Base-by-base conservation (phyloP, 92 coral and sea anemone species). In the Epizoanthus scotinus region DNA sequence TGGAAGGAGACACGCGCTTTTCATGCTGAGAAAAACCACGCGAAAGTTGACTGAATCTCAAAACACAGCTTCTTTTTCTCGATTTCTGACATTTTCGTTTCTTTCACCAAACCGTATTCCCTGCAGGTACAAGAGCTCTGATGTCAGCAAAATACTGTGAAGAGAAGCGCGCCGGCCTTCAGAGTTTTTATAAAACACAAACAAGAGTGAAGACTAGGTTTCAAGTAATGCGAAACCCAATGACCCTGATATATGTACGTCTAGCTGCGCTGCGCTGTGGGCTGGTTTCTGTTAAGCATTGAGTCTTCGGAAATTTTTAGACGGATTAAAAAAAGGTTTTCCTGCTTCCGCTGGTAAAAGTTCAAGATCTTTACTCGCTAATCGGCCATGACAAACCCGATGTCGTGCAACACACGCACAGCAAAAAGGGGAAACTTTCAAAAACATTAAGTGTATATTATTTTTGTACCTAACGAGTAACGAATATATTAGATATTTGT, bases 11-110 rank as follows among this genome's bases (percentile, higher is more conserved):
- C 60, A 66, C 56, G 68, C 28, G 63, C 57, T 34, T 17, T 60
- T 58, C 81, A 75, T 20, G 81, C 69, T 75, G 81, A 66, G 81
- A 75, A 60, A 36, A 54, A 75, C 21, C 81, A 75, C 81, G 81
- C 81, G 81, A 75, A 75, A 60, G 42, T 60, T 3, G 21, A n/a
- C n/a, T n/a, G 38, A 75, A 60, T 36, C 53, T 31, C 24, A 57
- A 55, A 47, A 47, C 1, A 47, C 52, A 47, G 52, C 52, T 47
- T 13, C 52, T 34, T 34, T 34, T 34, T 34, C 52, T n/a, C n/a
- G 8, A 40, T 40, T 40, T 40, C 52, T 47, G 52, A 47, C 9
- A 47, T 47, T 47, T 47, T 47, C 52, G 13, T 47, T 47, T 47
- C 9, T 12, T 47, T 12, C 10, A 6, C 52, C 17, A 47, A 47